Evolutionary conservation across 2,113 vertebrate species (phyloP).

Genomic region (Mellivora capensis): DNA sequence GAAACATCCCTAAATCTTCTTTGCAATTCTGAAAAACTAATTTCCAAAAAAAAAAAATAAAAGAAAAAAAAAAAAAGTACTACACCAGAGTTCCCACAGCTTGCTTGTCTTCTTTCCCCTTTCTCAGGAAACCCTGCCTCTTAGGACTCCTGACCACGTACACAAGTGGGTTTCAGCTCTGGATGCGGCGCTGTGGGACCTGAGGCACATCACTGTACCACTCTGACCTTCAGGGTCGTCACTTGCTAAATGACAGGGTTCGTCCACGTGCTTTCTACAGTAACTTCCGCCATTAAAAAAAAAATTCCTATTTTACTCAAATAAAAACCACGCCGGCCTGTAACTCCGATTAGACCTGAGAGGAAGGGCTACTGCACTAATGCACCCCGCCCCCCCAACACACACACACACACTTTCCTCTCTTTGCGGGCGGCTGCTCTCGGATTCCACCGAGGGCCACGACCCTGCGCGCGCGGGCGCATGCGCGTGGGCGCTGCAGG

Average conservation of each 20-base stretch:
- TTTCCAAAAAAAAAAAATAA: neutral
- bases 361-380: neutral
- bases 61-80: neutral
- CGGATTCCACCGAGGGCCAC: rapidly evolving
- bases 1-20: neutral
- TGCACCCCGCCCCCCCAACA: rapidly evolving
- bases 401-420: neutral
- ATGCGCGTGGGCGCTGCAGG: rapidly evolving
- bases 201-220: rapidly evolving
- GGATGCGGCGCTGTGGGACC: rapidly evolving
- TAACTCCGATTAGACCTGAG: neutral
- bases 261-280: neutral
- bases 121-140: neutral
- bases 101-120: neutral
- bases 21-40: neutral
- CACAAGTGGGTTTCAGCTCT: neutral
- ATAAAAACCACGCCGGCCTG: neutral
- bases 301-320: neutral
- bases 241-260: neutral
- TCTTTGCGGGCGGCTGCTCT: too few species aligned
- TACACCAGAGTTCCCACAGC: neutral
- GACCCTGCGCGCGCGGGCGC: rapidly evolving
- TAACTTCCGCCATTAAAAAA: neutral
- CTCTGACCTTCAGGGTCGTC: neutral
- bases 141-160: rapidly evolving